phyloP scores from a whole-genome alignment of 1,140 invertebrate genomes.

The Cherax destructor region DNA sequence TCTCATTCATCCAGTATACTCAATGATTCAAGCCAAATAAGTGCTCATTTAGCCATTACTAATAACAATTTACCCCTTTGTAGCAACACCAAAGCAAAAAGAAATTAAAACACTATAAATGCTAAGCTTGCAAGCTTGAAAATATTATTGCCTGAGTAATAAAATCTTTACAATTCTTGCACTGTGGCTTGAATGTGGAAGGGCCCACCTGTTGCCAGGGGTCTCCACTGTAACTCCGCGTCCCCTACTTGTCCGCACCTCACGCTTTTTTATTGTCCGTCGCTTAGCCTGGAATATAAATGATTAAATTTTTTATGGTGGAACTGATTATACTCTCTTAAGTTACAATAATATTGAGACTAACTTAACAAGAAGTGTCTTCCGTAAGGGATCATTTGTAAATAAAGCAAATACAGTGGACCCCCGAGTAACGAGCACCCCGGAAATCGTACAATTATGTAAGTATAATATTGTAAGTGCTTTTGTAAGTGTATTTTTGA shows the following conservation, averaged over 20 bases:
- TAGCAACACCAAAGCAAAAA: background rate
- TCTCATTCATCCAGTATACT: too few relatives aligned
- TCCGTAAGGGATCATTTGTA: too few relatives aligned
- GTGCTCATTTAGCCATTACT: background rate
- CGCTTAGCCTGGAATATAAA: slow-evolving; percentile 72
- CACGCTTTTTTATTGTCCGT: slow-evolving; percentile 60
- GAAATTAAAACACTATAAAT: background rate
- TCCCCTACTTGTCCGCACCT: slow-evolving; percentile 52
- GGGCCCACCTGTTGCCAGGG: slow-evolving; percentile 43
- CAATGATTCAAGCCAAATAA: too few relatives aligned
- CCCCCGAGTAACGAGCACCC: too few relatives aligned
- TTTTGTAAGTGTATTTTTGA: too few relatives aligned
- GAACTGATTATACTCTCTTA: too few relatives aligned
- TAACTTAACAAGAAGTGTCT: too few relatives aligned
- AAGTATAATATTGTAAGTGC: too few relatives aligned
- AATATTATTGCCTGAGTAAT: slow-evolving; percentile 14
- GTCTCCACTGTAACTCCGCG: slow-evolving; percentile 26
- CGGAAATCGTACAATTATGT: too few relatives aligned
- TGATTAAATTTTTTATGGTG: too few relatives aligned
- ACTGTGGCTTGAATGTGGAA: slow-evolving; percentile 14
- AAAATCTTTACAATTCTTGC: slow-evolving; percentile 30
- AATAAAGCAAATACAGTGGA: too few relatives aligned
- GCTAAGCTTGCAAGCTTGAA: slow-evolving; percentile 1
- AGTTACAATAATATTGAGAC: too few relatives aligned
- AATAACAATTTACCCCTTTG: background rate